Conservation (phyloP, 2,113 vertebrate genomes). For the Ranitomeya variabilis region DNA sequence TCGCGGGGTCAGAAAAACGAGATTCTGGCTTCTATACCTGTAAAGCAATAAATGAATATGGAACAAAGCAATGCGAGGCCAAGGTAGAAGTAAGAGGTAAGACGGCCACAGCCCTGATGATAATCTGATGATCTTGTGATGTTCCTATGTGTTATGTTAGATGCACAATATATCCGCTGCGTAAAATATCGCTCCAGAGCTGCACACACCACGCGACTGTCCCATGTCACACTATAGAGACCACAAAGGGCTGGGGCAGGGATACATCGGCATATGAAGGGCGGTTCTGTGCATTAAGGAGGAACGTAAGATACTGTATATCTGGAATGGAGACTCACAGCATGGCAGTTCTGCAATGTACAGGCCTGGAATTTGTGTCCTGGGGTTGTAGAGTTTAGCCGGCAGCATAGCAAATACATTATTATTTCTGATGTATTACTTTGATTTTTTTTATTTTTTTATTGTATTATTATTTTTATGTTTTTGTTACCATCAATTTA, state of each 20-base stretch:
- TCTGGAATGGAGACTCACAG: no score
- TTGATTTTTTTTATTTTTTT: background rate
- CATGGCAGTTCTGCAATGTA: no score
- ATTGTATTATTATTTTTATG: background rate
- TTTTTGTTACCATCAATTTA: background rate
- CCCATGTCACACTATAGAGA: background rate
- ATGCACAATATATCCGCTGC: background rate
- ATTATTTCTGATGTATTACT: background rate
- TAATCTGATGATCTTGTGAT: background rate
- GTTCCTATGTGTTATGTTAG: background rate
- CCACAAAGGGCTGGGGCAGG: no score
- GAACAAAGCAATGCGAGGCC: conserved; percentile 91
- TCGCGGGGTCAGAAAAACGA: conserved; percentile 78
- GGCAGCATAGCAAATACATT: no score
- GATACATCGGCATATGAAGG: no score
- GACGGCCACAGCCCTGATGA: conserved; percentile 18
- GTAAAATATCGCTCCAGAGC: background rate
- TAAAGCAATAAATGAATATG: conserved; percentile 96
- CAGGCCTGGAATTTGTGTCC: no score
- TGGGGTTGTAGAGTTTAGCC: no score
- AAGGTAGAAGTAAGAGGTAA: conserved; percentile 93
- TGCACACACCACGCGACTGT: background rate
- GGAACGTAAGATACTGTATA: no score
- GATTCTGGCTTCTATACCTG: conserved; percentile 92
- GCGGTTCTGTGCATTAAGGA: no score